Conservation (phyloP, 2,113 vertebrate species). For the Lophochroa leadbeateri region DNA sequence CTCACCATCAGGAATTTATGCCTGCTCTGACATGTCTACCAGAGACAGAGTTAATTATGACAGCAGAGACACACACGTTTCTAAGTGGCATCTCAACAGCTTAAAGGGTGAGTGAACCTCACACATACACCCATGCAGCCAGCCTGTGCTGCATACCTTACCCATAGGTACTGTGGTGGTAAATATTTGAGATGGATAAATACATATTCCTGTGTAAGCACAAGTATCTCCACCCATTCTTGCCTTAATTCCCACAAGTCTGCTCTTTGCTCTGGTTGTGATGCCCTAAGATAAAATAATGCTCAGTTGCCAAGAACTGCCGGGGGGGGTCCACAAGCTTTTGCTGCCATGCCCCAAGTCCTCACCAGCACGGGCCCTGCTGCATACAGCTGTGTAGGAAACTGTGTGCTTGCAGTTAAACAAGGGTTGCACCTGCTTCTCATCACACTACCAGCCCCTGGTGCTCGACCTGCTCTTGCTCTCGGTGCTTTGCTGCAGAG, state of each 20-base stretch:
- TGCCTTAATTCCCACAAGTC: neutral
- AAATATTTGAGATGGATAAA: neutral
- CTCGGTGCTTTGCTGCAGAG: accelerated
- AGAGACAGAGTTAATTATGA: neutral
- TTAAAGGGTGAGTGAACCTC: neutral
- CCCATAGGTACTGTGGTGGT: neutral
- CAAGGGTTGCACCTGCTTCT: neutral
- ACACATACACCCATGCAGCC: neutral
- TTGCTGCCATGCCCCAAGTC: neutral
- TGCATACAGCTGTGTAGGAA: neutral
- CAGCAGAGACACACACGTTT: neutral
- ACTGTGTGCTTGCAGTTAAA: neutral
- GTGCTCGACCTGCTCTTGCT: accelerated
- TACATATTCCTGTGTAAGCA: neutral
- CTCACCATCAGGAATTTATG: neutral
- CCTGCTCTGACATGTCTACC: neutral
- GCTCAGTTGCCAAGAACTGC: neutral
- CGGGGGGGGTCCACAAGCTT: accelerated
- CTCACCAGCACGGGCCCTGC: neutral
- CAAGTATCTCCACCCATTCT: neutral
- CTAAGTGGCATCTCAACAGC: neutral
- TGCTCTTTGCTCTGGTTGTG: neutral
- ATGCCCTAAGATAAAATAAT: neutral
- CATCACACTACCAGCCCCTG: neutral
- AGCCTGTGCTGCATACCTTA: neutral